phyloP scores from a whole-genome alignment of 2,113 vertebrate species.

The Salvelinus sp. region DNA sequence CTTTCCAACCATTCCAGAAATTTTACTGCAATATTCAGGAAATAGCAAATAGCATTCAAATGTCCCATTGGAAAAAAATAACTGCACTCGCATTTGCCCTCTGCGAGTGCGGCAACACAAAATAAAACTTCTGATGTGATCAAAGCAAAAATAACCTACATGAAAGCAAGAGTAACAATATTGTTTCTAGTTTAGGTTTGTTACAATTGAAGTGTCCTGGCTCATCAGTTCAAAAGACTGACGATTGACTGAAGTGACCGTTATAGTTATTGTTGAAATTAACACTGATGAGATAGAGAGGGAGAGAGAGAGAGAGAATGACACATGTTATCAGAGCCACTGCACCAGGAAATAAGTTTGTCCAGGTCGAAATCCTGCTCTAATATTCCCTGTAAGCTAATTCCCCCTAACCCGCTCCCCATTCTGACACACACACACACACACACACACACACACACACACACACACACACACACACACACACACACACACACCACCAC shows the following conservation, averaged over 20 bases:
- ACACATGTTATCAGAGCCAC: slow-evolving; percentile 54
- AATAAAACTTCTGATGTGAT: too few species aligned
- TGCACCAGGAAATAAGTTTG: slow-evolving; percentile 57
- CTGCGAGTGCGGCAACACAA: too few species aligned
- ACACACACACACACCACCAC: slow-evolving; percentile 27
- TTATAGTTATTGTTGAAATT: not conserved
- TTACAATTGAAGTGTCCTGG: too few species aligned
- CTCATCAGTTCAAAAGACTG: not conserved
- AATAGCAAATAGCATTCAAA: too few species aligned
- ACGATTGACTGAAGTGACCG: not conserved
- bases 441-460: slow-evolving; percentile 28
- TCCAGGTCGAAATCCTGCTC: slow-evolving; percentile 34
- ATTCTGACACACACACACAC: slow-evolving; percentile 32
- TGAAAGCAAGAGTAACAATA: too few species aligned
- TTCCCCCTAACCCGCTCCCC: slow-evolving; percentile 34
- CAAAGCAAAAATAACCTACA: too few species aligned
- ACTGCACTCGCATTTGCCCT: too few species aligned
- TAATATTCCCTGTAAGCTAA: slow-evolving; percentile 71
- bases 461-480: slow-evolving; percentile 27
- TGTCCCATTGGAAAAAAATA: too few species aligned
- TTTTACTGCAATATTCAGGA: too few species aligned
- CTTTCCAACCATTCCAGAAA: too few species aligned
- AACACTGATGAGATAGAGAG: not conserved
- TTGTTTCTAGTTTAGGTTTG: too few species aligned
- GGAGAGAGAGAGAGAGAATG: slow-evolving; percentile 49